Base-by-base conservation (phyloP, 1,140 invertebrate genomes). In the Sycophaga agraensis region DNA sequence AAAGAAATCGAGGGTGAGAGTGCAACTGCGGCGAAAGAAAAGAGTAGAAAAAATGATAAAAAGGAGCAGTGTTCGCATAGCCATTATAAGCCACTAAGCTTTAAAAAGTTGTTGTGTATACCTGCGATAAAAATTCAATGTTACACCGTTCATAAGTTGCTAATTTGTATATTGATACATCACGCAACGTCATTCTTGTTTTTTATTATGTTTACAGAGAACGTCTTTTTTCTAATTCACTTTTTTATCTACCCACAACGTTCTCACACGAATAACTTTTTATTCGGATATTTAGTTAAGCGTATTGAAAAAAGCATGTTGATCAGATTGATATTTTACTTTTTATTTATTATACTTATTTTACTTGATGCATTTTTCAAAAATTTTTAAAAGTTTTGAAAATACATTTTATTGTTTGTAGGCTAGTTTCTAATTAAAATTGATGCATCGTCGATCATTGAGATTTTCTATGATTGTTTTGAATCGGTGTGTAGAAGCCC, bases 301-400 rank as follows among this genome's bases (percentile, higher is more conserved):
- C n/a, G 14, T 45, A 28, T 16, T 26, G 14, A 34, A 17, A 21
- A 34, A 51, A 24, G 31, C 14, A n/a, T 11, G 31, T 0, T 26
- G 14, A 54, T 28, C 12, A 42, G 12, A 42, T 53, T 28, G 24
- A 40, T 39, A 54, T 40, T 43, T 43, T 17, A 54, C 5, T 34
- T 50, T 2, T 42, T 28, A n/a, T 42, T 55, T 42, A 28, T 43
- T 21, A 40, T 17, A 4, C 21, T 21, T 31, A 26, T 42, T 31
- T 34, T 34, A 45, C 17, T 21, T 45, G 22, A 45, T 17, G 14
- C n/a, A 43, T 31, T 56, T 6, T 55, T 28, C 12, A 45, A 34
- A 45, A 28, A 40, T 56, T 45, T 56, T 0, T 19, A 14, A 54
- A 54, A 43, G 19, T 54, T 54, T 54, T 42, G 22, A 21, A 22